A percentile compares a stretch with the other conserved stretches of the same genome.
phyloP scores from a whole-genome alignment of 2,888 invertebrate species.

The Nemoura dubitans region DNA sequence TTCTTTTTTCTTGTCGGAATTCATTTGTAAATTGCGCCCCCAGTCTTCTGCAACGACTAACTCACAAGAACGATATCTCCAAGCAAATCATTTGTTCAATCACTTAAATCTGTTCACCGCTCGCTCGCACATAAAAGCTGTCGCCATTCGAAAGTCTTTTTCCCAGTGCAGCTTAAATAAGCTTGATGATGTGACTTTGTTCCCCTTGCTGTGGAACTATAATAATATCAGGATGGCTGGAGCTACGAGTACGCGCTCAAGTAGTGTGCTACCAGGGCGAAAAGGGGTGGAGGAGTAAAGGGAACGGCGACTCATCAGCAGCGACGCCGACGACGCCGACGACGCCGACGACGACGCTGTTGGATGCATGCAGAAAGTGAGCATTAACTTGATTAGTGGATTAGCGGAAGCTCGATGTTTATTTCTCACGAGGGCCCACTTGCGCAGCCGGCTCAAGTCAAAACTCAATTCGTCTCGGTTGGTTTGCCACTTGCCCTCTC shows the following conservation, averaged over 20 bases:
- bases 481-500: background rate
- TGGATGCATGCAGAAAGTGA: constrained; percentile 7
- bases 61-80: background rate
- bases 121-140: background rate
- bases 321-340: background rate
- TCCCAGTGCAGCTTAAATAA: background rate
- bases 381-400: constrained; percentile 5
- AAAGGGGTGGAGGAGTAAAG: background rate
- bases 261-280: background rate
- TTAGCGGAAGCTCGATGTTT: constrained; percentile 9
- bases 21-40: background rate
- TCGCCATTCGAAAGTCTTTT: background rate
- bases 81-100: background rate
- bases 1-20: background rate
- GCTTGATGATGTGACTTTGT: background rate
- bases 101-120: background rate
- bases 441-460: background rate
- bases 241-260: background rate
- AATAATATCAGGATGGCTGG: background rate
- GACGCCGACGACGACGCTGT: background rate
- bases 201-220: background rate
- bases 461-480: constrained; percentile 8
- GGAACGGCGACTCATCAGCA: background rate
- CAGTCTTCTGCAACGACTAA: background rate
- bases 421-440: constrained; percentile 26